Conservation (phyloP, 2,888 invertebrate genomes). For the Habrosyne pyritoides region DNA sequence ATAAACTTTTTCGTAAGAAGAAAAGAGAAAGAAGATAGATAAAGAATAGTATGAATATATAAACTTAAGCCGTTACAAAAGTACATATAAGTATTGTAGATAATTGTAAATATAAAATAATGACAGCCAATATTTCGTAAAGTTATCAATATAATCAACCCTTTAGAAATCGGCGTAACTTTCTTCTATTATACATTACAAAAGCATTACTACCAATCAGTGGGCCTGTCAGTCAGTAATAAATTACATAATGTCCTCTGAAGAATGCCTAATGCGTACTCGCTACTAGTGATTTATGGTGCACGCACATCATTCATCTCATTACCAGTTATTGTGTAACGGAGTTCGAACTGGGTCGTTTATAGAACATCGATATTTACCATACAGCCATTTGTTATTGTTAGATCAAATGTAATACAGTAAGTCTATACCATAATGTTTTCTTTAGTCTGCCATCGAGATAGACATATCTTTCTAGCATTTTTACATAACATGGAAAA, state of each 20-base stretch:
- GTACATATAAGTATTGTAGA: no score
- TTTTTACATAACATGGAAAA: no score
- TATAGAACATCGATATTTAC: not conserved
- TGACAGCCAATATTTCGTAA: no score
- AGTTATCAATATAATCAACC: no score
- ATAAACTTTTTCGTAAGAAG: no score
- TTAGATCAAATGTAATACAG: not conserved
- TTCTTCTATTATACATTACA: not conserved
- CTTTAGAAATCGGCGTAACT: not conserved
- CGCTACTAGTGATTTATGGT: not conserved
- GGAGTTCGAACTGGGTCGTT: not conserved
- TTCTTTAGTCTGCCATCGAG: not conserved
- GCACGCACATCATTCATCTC: not conserved
- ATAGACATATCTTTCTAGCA: no score
- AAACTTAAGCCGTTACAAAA: no score
- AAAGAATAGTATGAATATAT: no score
- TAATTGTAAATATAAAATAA: no score
- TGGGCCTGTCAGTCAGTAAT: not conserved
- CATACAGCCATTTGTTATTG: not conserved
- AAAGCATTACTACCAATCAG: not conserved
- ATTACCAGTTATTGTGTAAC: not conserved
- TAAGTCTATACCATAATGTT: not conserved
- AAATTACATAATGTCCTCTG: not conserved
- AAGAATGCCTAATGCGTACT: not conserved
- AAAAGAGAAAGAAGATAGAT: no score